Evolutionary conservation across 2,113 vertebrate species (phyloP).

Genomic region (Arizona elegans): DNA sequence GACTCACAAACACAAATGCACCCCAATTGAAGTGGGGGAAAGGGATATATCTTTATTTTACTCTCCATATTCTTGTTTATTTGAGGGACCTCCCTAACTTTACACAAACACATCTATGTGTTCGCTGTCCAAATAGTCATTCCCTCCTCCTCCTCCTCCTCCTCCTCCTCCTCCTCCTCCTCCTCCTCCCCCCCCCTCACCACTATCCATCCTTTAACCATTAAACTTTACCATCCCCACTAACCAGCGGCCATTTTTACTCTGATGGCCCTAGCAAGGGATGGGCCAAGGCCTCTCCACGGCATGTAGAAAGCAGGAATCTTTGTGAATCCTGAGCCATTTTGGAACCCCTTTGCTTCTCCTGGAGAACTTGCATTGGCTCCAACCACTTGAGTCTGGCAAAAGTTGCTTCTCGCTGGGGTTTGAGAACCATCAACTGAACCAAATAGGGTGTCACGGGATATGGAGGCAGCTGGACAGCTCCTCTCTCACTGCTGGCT

Average conservation of each 20-base stretch:
- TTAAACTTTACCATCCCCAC: not conserved
- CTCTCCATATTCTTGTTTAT: not conserved
- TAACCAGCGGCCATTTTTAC: not conserved
- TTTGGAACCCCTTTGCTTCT: not conserved
- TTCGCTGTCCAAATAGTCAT: not conserved
- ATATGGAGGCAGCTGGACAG: not conserved
- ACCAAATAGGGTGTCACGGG: not conserved
- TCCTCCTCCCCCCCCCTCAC: not conserved
- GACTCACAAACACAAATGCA: not conserved
- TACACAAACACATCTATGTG: not conserved
- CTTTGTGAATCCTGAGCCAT: not conserved
- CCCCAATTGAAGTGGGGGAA: not conserved
- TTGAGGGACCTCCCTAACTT: too few relatives aligned
- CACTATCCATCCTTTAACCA: not conserved
- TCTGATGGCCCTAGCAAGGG: not conserved
- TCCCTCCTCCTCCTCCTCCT: too few relatives aligned
- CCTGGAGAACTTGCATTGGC: not conserved
- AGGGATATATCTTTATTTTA: not conserved
- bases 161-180: too few relatives aligned
- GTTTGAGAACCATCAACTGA: not conserved
- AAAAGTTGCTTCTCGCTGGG: not conserved
- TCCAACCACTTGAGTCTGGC: not conserved
- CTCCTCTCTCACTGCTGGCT: not conserved
- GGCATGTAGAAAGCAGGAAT: not conserved
- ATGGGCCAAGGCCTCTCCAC: not conserved